Percentiles rank a stretch among this genome's conserved stretches.
phyloP scores from a whole-genome alignment of 2,888 invertebrate genomes.

The Spialia ferax region DNA sequence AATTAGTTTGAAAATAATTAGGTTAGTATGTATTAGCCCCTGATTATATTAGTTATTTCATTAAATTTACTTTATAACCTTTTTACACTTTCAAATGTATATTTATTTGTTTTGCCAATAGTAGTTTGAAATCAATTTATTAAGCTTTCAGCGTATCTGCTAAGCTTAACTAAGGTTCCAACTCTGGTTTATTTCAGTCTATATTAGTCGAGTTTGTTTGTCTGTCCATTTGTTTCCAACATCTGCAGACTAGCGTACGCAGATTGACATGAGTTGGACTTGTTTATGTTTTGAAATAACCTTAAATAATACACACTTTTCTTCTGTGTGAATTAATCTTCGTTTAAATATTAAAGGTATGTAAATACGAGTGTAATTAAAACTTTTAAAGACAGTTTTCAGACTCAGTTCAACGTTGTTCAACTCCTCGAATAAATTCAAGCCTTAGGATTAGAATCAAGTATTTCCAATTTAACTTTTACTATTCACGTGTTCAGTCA shows the following conservation, averaged over 20 bases:
- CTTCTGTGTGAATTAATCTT: no score
- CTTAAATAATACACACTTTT: not conserved
- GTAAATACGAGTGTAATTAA: no score
- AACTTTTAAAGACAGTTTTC: no score
- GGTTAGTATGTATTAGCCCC: no score
- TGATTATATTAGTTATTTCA: not conserved
- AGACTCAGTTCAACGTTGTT: no score
- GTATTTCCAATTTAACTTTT: not conserved
- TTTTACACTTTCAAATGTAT: not conserved
- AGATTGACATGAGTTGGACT: slow-evolving; percentile 20
- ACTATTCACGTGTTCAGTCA: not conserved
- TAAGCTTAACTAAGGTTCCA: slow-evolving; percentile 5
- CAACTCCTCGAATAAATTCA: no score
- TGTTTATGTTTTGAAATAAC: not conserved
- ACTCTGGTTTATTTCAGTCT: slow-evolving; percentile 19
- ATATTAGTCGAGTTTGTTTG: slow-evolving; percentile 13
- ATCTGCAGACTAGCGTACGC: slow-evolving; percentile 17
- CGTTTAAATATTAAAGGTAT: no score
- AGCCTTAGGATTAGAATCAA: not conserved
- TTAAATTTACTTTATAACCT: not conserved
- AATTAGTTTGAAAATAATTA: no score
- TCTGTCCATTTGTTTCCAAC: slow-evolving; percentile 24
- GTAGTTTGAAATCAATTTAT: not conserved
- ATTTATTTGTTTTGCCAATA: not conserved
- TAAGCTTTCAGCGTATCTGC: not conserved